A percentile compares a stretch with the other conserved stretches of the same genome.
Evolutionary conservation across 2,797 vertebrate genomes (phyloP).

Genomic region (Pyrocephalus nanus): DNA sequence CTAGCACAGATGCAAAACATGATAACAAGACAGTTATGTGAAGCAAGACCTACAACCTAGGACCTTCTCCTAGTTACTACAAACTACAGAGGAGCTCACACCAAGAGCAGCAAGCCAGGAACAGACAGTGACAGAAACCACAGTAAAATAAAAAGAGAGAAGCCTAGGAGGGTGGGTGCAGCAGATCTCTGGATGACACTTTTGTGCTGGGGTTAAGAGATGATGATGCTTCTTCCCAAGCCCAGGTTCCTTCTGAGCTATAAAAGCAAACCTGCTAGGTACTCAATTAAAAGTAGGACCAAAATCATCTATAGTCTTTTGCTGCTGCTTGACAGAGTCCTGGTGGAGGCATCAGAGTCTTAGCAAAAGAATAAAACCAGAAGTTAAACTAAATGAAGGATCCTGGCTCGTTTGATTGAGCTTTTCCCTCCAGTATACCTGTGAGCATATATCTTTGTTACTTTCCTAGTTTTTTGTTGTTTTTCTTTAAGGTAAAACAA

Average conservation of each 20-base stretch:
- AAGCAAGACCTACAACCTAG: neutral
- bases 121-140: neutral
- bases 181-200: neutral
- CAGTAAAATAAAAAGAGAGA: neutral
- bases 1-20: neutral
- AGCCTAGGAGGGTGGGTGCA: neutral
- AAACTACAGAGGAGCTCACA: neutral
- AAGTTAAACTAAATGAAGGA: neutral
- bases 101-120: neutral
- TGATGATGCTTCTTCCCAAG: neutral
- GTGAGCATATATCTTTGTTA: neutral
- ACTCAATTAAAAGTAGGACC: neutral
- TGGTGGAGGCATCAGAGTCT: neutral
- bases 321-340: neutral
- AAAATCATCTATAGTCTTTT: neutral
- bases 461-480: neutral
- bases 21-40: neutral
- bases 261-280: neutral
- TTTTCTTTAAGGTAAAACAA: constrained; percentile 1
- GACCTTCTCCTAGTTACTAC: neutral
- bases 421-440: neutral
- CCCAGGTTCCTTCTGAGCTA: neutral
- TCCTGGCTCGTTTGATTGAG: neutral
- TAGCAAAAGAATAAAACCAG: neutral
- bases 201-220: neutral